phyloP scores from a whole-genome alignment of 1,140 invertebrate species.

The Probaryconus sp. region DNA sequence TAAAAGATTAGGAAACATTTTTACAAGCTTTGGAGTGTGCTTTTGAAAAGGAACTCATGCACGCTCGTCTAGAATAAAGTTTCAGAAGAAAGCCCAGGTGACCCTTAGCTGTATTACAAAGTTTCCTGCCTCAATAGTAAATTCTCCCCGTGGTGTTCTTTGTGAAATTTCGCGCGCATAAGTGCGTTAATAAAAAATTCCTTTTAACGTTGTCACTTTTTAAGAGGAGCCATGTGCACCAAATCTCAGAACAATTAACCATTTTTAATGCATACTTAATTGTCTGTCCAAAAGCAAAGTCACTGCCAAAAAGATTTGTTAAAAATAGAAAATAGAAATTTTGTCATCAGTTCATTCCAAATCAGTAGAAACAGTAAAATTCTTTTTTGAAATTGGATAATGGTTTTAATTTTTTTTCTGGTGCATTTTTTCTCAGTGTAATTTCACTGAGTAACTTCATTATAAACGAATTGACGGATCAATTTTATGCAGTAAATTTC shows the following conservation, averaged over 20 bases:
- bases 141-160: slow-evolving; percentile 24
- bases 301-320: too few relatives aligned
- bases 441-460: too few relatives aligned
- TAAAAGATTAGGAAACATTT: slow-evolving; percentile 32
- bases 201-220: slow-evolving; percentile 13
- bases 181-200: slow-evolving; percentile 31
- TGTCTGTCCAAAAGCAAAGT: too few relatives aligned
- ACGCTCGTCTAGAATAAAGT: slow-evolving; percentile 12
- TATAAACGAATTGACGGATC: slow-evolving; percentile 10
- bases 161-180: slow-evolving; percentile 18
- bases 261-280: slow-evolving; percentile 1
- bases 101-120: slow-evolving; percentile 32
- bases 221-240: slow-evolving; percentile 2
- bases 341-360: too few relatives aligned
- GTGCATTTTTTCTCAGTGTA: too few relatives aligned
- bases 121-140: slow-evolving; percentile 27
- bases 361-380: too few relatives aligned
- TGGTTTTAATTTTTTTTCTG: too few relatives aligned
- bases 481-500: slow-evolving; percentile 30
- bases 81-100: slow-evolving; percentile 33
- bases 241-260: slow-evolving; percentile 13
- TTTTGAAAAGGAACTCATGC: slow-evolving; percentile 35
- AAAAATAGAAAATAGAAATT: too few relatives aligned
- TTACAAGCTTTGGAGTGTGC: slow-evolving; percentile 7
- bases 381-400: too few relatives aligned